A percentile compares a stretch with the other conserved stretches of the same genome.
Conservation (phyloP, 2,113 vertebrate species). For the Pagrus major region DNA sequence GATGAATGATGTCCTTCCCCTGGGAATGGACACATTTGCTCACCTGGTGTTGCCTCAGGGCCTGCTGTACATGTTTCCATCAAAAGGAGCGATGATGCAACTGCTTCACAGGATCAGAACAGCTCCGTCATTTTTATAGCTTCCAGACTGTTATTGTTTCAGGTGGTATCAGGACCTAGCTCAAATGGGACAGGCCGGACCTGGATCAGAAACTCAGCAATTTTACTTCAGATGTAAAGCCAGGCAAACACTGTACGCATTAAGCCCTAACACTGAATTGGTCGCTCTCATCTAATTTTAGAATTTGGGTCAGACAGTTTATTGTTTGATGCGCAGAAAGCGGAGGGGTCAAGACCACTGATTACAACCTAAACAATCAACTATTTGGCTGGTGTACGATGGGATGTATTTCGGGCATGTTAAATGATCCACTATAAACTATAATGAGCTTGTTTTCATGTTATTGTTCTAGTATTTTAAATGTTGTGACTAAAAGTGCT, state of each 20-base stretch:
- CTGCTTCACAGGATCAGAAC: conserved; percentile 20
- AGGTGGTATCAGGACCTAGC: neutral
- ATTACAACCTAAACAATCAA: neutral
- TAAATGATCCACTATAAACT: neutral
- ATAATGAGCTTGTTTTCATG: neutral
- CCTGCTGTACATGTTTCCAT: conserved; percentile 17
- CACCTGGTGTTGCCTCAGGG: conserved; percentile 15
- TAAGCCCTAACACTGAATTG: neutral
- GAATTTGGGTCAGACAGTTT: neutral
- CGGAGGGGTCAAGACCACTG: neutral
- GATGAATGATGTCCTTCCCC: conserved; percentile 12
- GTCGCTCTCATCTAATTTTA: neutral
- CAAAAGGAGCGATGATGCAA: conserved; percentile 17
- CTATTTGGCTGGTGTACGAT: neutral
- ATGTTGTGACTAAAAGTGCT: neutral
- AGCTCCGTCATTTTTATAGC: neutral
- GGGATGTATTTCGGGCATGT: neutral
- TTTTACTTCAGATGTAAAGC: neutral
- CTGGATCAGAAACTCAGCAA: neutral
- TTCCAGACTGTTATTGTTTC: neutral
- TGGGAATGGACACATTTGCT: conserved; percentile 12
- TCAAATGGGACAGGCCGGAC: neutral
- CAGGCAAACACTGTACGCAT: neutral
- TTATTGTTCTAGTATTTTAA: neutral
- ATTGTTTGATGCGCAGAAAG: neutral